These are phyloP conservation scores for Drosophila ironensis DNA, from an alignment of 1,140 invertebrate species.

Conservation along the genomic window DNA sequence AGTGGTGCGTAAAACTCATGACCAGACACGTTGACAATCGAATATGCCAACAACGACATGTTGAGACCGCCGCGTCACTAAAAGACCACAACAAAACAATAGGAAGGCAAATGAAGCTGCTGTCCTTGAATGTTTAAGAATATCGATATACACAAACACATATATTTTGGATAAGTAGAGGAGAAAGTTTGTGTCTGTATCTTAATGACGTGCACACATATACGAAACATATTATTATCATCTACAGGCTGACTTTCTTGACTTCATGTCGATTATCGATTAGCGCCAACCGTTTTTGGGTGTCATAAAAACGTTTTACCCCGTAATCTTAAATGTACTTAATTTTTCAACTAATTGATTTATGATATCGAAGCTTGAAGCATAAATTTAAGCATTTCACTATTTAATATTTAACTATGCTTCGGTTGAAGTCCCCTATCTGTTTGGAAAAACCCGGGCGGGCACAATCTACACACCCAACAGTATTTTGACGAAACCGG, in stretches of 20 bases:
- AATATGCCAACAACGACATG: slow-evolving; percentile 33
- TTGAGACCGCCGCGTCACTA: slow-evolving; percentile 35
- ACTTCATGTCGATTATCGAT: not conserved
- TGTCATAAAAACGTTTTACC: too few species aligned
- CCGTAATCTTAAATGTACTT: too few species aligned
- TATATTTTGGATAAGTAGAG: not conserved
- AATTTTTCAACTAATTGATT: too few species aligned
- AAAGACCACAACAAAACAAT: not conserved
- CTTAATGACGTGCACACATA: not conserved
- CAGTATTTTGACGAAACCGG: too few species aligned
- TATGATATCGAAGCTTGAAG: too few species aligned
- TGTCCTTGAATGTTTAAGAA: slow-evolving; percentile 22
- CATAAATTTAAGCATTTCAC: too few species aligned
- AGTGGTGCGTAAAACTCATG: slow-evolving; percentile 73
- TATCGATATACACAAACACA: slow-evolving; percentile 1
- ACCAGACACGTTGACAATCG: slow-evolving; percentile 68
- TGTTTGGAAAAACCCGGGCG: too few species aligned
- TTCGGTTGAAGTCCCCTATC: too few species aligned
- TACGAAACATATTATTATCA: not conserved
- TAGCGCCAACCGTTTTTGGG: not conserved
- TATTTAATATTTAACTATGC: too few species aligned
- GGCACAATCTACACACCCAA: too few species aligned
- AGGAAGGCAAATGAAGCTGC: not conserved
- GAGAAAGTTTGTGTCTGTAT: not conserved
- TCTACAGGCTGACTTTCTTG: not conserved